phyloP scores from a whole-genome alignment of 2,888 invertebrate genomes.

The Pinctada fucata region DNA sequence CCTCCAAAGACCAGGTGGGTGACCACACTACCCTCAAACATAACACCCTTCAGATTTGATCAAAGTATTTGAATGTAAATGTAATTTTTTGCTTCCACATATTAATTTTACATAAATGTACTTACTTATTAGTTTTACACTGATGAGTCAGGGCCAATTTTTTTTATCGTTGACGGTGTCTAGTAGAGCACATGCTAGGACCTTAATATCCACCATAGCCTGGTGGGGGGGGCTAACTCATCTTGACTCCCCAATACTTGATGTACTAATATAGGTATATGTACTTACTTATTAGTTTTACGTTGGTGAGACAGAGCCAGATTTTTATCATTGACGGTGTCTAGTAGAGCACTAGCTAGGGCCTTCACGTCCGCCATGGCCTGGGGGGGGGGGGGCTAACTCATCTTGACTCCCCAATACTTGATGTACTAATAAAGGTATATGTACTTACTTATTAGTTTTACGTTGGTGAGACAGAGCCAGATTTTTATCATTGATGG shows the following conservation, averaged over 20 bases:
- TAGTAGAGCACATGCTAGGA: constrained; percentile 86
- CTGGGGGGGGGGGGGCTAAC: constrained; percentile 81
- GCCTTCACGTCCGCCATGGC: constrained; percentile 87
- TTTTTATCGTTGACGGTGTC: constrained; percentile 91
- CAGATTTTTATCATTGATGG: constrained; percentile 90
- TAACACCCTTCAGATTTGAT: too few species aligned
- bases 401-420: constrained; percentile 82
- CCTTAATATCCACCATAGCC: constrained; percentile 86
- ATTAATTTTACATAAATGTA: not conserved
- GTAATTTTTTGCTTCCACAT: too few species aligned
- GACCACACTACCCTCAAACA: too few species aligned
- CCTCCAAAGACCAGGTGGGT: too few species aligned
- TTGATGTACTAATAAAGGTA: constrained; percentile 82
- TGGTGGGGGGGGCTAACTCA: constrained; percentile 80
- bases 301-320: constrained; percentile 89
- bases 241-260: constrained; percentile 83
- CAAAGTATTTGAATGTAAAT: too few species aligned
- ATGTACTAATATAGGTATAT: too few species aligned
- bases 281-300: constrained; percentile 86
- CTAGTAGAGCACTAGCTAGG: constrained; percentile 87
- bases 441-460: constrained; percentile 84
- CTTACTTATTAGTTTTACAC: constrained; percentile 88
- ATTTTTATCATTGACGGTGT: constrained; percentile 91
- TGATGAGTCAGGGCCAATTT: constrained; percentile 90
- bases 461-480: constrained; percentile 90